Conservation (phyloP, 1,140 invertebrate genomes). For the Pogonognathellus flavescens region DNA sequence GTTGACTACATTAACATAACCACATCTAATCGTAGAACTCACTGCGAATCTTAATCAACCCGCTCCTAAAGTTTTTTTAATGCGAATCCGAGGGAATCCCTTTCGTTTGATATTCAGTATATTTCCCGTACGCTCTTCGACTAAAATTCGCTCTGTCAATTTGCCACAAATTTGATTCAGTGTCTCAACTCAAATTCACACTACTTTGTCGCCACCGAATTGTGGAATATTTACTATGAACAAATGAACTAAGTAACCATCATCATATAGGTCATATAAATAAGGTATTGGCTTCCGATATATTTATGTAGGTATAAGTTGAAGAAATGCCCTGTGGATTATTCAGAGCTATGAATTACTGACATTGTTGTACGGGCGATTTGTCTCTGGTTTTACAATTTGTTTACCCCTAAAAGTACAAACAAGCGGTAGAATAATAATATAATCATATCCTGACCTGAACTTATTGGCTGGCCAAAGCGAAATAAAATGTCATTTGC, state of each 20-base stretch:
- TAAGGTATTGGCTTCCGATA: no score
- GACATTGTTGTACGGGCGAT: no score
- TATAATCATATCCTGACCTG: no score
- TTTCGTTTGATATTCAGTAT: background rate
- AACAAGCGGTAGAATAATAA: no score
- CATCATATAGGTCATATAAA: no score
- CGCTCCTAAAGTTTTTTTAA: constrained; percentile 30
- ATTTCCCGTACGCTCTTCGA: background rate
- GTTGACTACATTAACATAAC: constrained; percentile 13
- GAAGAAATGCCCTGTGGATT: no score
- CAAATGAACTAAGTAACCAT: no score
- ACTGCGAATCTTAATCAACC: constrained; percentile 49
- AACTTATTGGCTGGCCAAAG: background rate
- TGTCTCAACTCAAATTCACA: background rate
- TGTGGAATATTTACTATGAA: background rate
- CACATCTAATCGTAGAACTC: constrained; percentile 34
- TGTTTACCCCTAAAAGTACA: no score
- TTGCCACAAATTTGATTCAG: constrained; percentile 18
- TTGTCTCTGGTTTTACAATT: no score
- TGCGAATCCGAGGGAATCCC: background rate
- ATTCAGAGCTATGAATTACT: no score
- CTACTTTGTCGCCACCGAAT: background rate
- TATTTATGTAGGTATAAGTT: no score
- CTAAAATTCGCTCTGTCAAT: background rate
- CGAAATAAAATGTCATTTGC: constrained; percentile 24